Base-by-base conservation (phyloP, 2,888 invertebrate genomes). In the Ophion costatus region DNA sequence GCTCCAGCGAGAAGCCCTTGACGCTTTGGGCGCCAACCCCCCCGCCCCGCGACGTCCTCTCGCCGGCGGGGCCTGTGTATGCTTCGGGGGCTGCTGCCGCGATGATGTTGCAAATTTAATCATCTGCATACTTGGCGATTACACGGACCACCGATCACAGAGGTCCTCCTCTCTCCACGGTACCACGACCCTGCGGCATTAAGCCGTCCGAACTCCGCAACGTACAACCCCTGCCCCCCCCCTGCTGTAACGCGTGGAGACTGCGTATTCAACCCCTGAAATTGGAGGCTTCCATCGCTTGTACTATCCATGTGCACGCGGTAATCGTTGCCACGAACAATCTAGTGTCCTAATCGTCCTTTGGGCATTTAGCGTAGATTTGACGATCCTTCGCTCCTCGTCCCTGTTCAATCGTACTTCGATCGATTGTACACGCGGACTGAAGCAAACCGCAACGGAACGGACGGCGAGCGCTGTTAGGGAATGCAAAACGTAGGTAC, bases 91-190 rank as follows among this genome's bases (percentile, higher is more conserved):
- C 87, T 85, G 89, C 88, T 90, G 92, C 93, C 90, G 91, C 92
- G 93, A 93, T 94, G 93, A 93, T 93, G 93, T 93, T 94, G 93
- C 93, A 93, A 94, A 94, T 94, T 94, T 94, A 94, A 94, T 94
- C 93, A 94, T 94, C 93, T 93, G 93, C 93, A 93, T 94, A 93
- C 93, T 93, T 93, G 93, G 91, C 92, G 93, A 94, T 94, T 94
- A 93, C 91, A 93, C 93, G 92, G 93, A 90, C 92, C 91, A 90
- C 92, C 92, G 93, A 93, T 94, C 93, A 93, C 93, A 94, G 92
- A 92, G 92, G 92, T 92, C 91, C 91, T 89, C 89, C 86, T 75
- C 56, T 64, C 82, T 59, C 64, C 73, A 61, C 67, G 75, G 66
- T 80, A 81, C 70, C 80, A 84, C 76, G 85, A 85, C 90, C 91